phyloP scores from a whole-genome alignment of 2,888 invertebrate species.

The Meganola albula region DNA sequence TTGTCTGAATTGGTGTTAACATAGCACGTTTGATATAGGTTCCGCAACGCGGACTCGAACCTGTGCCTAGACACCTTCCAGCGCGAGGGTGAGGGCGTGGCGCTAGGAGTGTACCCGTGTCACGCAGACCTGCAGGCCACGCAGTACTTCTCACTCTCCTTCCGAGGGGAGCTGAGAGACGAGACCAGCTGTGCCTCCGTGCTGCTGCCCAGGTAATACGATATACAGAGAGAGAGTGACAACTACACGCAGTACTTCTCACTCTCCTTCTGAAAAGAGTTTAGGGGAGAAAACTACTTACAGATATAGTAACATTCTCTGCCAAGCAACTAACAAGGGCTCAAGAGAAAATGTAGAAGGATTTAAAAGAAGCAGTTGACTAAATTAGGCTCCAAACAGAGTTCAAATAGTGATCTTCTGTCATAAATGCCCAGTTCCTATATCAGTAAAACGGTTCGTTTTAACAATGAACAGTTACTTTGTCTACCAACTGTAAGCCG shows the following conservation, averaged over 20 bases:
- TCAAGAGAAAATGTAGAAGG: too few relatives aligned
- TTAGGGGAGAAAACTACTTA: slow-evolving; percentile 87
- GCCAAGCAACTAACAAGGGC: too few relatives aligned
- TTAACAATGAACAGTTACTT: too few relatives aligned
- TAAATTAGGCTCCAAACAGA: too few relatives aligned
- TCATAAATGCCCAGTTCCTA: too few relatives aligned
- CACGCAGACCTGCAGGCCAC: slow-evolving; percentile 80
- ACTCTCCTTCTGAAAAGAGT: slow-evolving; percentile 81
- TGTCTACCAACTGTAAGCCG: too few relatives aligned
- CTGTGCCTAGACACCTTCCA: slow-evolving; percentile 90
- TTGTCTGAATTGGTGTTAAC: too few relatives aligned
- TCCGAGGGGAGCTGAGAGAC: slow-evolving; percentile 83
- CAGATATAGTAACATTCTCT: too few relatives aligned
- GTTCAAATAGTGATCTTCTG: too few relatives aligned
- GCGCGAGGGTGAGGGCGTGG: slow-evolving; percentile 80
- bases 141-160: slow-evolving; percentile 87
- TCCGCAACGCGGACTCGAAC: slow-evolving; percentile 72
- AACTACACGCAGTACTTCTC: slow-evolving; percentile 88
- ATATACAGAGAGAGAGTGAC: background rate
- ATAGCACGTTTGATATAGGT: too few relatives aligned
- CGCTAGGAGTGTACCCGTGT: slow-evolving; percentile 86
- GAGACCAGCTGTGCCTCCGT: slow-evolving; percentile 87
- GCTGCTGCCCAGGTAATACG: slow-evolving; percentile 60
- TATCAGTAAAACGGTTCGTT: too few relatives aligned
- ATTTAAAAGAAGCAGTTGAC: too few relatives aligned